These are phyloP conservation scores for Scomber japonicus DNA, from an alignment of 2,113 vertebrate species.

Conservation along the genomic window DNA sequence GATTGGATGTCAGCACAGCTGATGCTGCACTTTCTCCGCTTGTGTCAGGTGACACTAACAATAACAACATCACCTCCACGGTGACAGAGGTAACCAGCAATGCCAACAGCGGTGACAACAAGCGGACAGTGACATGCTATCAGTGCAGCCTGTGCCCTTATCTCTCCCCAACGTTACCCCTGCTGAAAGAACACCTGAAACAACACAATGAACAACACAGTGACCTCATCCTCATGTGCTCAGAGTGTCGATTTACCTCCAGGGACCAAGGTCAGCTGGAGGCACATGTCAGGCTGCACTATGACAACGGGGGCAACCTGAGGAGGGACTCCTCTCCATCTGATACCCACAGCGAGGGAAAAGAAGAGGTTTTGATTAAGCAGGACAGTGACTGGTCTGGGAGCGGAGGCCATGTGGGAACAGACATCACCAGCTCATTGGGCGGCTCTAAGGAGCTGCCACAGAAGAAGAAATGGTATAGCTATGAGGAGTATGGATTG, in stretches of 20 bases:
- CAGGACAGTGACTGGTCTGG: slow-evolving; percentile 8
- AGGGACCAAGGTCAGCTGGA: slow-evolving; percentile 92
- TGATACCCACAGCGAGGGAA: slow-evolving; percentile 35
- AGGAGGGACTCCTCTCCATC: slow-evolving; percentile 27
- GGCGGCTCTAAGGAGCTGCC: slow-evolving; percentile 58
- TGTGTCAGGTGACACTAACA: slow-evolving; percentile 53
- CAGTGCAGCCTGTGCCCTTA: slow-evolving; percentile 95
- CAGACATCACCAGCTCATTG: slow-evolving; percentile 4
- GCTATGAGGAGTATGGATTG: slow-evolving; percentile 92
- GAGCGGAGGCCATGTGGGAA: neutral
- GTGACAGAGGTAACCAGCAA: slow-evolving; percentile 45
- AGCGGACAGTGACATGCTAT: slow-evolving; percentile 89
- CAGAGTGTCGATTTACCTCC: slow-evolving; percentile 91
- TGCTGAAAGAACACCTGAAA: slow-evolving; percentile 92
- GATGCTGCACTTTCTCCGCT: neutral
- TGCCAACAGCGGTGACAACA: slow-evolving; percentile 55
- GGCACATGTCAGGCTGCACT: slow-evolving; percentile 89
- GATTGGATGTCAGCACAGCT: slow-evolving; percentile 33
- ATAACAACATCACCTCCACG: slow-evolving; percentile 17
- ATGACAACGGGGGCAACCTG: slow-evolving; percentile 71
- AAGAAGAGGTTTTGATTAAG: slow-evolving; percentile 4
- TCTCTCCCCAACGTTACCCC: slow-evolving; percentile 88
- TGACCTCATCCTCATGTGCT: slow-evolving; percentile 95
- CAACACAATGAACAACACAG: slow-evolving; percentile 93
- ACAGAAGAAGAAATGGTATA: slow-evolving; percentile 92